A percentile compares a stretch with the other conserved stretches of the same genome.
Evolutionary conservation across 2,113 vertebrate species (phyloP).

Genomic region (Phalacrocorax carbo): DNA sequence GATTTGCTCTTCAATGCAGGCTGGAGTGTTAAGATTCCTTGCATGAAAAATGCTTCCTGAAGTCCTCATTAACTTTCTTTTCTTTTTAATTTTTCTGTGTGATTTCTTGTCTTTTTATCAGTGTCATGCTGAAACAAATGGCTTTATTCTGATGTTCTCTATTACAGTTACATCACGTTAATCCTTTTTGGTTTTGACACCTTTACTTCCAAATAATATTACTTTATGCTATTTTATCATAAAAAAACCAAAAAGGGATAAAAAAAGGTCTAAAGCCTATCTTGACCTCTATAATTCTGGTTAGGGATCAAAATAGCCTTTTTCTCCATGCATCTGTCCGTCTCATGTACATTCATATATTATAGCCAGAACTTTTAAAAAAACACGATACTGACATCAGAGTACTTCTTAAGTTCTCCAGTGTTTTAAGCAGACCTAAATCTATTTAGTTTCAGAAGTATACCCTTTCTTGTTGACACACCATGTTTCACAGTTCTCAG

Average conservation of each 20-base stretch:
- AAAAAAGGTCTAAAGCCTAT: background rate
- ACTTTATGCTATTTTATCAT: background rate
- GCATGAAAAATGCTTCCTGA: background rate
- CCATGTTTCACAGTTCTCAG: background rate
- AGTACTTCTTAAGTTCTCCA: background rate
- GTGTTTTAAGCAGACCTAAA: background rate
- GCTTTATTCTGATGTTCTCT: background rate
- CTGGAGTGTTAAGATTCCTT: background rate
- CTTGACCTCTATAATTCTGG: background rate
- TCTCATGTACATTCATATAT: background rate
- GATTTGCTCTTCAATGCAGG: background rate
- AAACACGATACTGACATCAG: background rate
- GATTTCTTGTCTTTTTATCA: constrained; percentile 5
- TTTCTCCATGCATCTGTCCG: background rate
- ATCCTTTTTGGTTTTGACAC: background rate
- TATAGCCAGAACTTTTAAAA: background rate
- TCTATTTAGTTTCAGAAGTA: background rate
- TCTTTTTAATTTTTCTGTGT: background rate
- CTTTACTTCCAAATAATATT: background rate
- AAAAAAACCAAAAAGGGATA: too few relatives aligned
- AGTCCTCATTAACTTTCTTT: background rate
- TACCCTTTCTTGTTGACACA: background rate
- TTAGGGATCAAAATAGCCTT: background rate
- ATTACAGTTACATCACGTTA: background rate
- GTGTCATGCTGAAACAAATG: background rate